A percentile compares a stretch with the other conserved stretches of the same genome.
phyloP scores from a whole-genome alignment of 1,140 invertebrate species.

The Hyposmocoma kahamanoa region DNA sequence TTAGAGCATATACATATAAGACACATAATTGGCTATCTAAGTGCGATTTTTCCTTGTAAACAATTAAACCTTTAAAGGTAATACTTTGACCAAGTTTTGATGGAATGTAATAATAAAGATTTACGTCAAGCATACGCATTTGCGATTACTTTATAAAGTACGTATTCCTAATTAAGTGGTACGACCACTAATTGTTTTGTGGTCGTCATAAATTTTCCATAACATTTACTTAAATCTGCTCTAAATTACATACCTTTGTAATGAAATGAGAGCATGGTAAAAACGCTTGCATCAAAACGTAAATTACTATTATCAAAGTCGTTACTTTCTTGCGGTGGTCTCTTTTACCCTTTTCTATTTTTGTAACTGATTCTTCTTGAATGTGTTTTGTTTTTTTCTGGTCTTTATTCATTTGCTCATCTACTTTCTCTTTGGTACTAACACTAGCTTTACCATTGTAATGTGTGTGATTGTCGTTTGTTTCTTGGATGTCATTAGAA shows the following conservation, averaged over 20 bases:
- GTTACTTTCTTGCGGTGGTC: conserved; percentile 40
- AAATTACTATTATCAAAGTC: conserved; percentile 73
- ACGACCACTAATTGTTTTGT: background rate
- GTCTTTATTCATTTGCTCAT: conserved; percentile 3
- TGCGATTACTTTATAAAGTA: too few relatives aligned
- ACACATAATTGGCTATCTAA: too few relatives aligned
- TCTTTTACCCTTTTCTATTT: too few relatives aligned
- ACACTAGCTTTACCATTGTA: conserved; percentile 9
- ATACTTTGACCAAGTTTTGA: too few relatives aligned
- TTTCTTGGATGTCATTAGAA: too few relatives aligned
- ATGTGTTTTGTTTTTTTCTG: conserved; percentile 14
- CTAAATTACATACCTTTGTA: conserved; percentile 81
- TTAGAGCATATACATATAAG: too few relatives aligned
- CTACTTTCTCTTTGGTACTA: conserved; percentile 8
- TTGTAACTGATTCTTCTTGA: too few relatives aligned
- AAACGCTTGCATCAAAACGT: conserved; percentile 81
- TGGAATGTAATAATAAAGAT: too few relatives aligned
- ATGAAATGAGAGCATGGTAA: conserved; percentile 89
- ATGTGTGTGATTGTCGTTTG: conserved; percentile 4
- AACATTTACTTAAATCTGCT: background rate
- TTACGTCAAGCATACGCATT: too few relatives aligned
- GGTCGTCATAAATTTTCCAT: background rate
- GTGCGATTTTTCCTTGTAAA: too few relatives aligned
- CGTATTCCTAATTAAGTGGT: background rate
- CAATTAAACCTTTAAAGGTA: too few relatives aligned